Conservation (phyloP, 2,113 vertebrate genomes). For the Hydropotes inermis region DNA sequence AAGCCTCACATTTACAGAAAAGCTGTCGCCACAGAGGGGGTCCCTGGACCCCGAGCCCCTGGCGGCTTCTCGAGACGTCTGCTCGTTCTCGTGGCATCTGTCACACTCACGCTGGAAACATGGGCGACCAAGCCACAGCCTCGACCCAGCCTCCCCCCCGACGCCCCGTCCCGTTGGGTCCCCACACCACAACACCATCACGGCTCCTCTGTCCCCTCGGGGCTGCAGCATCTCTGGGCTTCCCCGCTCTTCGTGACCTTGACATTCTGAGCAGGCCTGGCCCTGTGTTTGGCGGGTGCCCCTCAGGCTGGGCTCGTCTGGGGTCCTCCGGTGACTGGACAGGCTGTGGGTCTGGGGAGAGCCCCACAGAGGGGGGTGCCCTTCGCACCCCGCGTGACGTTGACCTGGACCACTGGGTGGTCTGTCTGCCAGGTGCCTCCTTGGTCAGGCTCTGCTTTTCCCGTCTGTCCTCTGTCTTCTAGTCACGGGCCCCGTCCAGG, state of each 20-base stretch:
- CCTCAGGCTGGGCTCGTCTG: neutral
- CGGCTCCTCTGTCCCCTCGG: neutral
- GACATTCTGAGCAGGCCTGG: neutral
- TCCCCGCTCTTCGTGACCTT: neutral
- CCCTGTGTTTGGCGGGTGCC: neutral
- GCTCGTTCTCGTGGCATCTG: rapidly evolving
- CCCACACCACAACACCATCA: rapidly evolving
- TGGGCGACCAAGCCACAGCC: neutral
- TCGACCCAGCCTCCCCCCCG: neutral
- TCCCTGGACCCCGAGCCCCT: rapidly evolving
- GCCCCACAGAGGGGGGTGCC: neutral
- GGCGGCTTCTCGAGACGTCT: neutral
- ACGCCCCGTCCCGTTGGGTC: no score
- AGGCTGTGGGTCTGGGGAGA: neutral
- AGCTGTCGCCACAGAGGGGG: neutral
- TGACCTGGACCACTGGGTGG: neutral
- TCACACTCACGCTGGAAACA: neutral
- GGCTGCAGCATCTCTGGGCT: neutral
- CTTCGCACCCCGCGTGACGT: neutral
- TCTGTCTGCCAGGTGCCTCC: neutral
- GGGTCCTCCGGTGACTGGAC: neutral
- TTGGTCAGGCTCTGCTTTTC: neutral
- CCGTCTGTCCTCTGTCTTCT: neutral
- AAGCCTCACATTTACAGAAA: neutral
- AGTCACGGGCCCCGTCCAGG: neutral